Evolutionary conservation across 1,140 invertebrate species (phyloP), one percentile per base, ranked within the genome.

Genomic region (Drosophila arawakana): DNA sequence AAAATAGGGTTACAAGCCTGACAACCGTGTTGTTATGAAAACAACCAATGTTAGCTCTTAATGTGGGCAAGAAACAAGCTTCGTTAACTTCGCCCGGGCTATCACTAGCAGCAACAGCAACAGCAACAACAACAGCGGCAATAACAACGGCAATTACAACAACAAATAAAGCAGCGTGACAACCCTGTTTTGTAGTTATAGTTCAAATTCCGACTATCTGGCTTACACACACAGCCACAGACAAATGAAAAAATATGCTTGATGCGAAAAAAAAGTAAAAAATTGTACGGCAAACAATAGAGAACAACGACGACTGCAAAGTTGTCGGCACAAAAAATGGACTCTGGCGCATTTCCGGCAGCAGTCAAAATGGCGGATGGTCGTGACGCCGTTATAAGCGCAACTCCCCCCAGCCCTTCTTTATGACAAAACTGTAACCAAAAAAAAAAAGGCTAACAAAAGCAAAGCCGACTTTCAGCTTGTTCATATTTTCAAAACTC

Each of bases 271-370:
- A 30, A 30, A 5, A 30, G 25, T 30, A 30, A 74, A 71, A 78
- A 76, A 78, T 35, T 52, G 50, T 60, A 35, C 34, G 57, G 8
- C 58, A 79, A 79, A 88, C 84, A 89, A 80, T 84, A 84, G 73
- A 80, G 34, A 52, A 52, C 50, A 52, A 75, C 69, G 58, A 68
- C 82, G 50, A 65, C 60, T 35, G 47, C 57, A 71, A 73, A 84
- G 70, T 66, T 72, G 49, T 49, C 57, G 55, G 59, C 61, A 44
- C n/a, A 35, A 67, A 69, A 82, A 84, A 80, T 83, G 80, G 74
- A 72, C 81, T 78, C 80, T 88, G 84, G 78, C 84, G 84, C 84
- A 88, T 88, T 88, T 88, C 84, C 84, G 84, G 80, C 70, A 76
- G 63, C 77, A 78, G 84, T 83, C 82, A 86, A 86, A 59, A 80